phyloP scores from a whole-genome alignment of 2,113 vertebrate genomes.

The Nicator chloris region DNA sequence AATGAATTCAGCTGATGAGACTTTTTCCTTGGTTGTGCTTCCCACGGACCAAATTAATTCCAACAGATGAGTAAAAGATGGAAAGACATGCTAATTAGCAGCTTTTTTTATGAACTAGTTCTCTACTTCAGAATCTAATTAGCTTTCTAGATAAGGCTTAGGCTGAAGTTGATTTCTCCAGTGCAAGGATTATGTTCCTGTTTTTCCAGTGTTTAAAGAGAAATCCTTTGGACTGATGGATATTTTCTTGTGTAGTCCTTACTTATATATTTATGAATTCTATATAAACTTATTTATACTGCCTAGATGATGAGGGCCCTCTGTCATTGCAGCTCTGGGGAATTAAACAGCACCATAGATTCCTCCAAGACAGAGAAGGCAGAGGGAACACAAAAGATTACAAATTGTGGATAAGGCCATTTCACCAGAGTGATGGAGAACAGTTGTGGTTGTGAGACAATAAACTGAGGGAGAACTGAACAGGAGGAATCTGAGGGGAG shows the following conservation, averaged over 20 bases:
- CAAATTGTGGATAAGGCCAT: not conserved
- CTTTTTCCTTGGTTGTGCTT: not conserved
- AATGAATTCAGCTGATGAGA: not conserved
- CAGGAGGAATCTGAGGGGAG: not conserved
- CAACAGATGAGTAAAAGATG: conserved; percentile 7
- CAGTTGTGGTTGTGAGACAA: not conserved
- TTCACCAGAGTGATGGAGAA: not conserved
- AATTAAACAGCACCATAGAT: not conserved
- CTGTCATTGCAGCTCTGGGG: not conserved
- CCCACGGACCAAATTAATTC: conserved; percentile 4
- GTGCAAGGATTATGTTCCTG: not conserved
- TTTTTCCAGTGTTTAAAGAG: not conserved
- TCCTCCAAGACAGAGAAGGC: not conserved
- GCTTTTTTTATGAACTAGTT: not conserved
- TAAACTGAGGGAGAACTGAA: not conserved
- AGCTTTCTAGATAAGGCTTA: not conserved
- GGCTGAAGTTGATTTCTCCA: not conserved
- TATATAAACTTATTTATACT: too few relatives aligned
- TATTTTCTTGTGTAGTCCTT: not conserved
- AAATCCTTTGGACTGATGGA: not conserved
- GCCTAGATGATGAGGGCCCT: not conserved
- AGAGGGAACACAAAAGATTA: not conserved
- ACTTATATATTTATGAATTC: not conserved
- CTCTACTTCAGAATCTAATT: not conserved
- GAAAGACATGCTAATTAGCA: conserved; percentile 10